Evolutionary conservation across 2,113 vertebrate genomes (phyloP), one percentile per base, ranked within the genome.

Genomic region (Vulpes vulpes): DNA sequence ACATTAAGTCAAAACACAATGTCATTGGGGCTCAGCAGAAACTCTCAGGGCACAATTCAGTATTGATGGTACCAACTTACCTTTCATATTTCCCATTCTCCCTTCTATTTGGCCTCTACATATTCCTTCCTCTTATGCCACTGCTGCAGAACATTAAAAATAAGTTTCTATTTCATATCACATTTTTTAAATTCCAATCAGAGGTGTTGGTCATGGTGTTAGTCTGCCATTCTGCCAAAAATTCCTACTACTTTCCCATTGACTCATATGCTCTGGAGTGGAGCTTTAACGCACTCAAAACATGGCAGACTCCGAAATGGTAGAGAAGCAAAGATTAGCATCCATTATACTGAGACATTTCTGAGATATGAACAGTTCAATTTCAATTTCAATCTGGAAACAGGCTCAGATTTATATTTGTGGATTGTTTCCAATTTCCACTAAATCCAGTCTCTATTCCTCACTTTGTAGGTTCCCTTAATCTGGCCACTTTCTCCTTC

Each of bases 361-460:
- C 49, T 71, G 53, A 69, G 38, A 5, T 17, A 8, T 22, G 80
- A 74, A 73, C 7, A 83, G 11, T 32, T 53, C 57, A 65, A 59
- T 59, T 62, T 59, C n/a, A 79, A 9, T 74, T 71, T 84, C 22
- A 94, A 59, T 95, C 53, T 93, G 53, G 53, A 93, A 82, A 89
- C 17, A 67, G 22, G 49, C n/a, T 65, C 2, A 19, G 10, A 57
- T 60, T 91, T 83, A 11, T 85, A 55, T n/a, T 53, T 89, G 73
- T 25, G 25, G 60, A 76, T 78, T 89, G 81, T 78, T 27, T 78
- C 55, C 22, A 79, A 22, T 80, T 87, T 62, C 17, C 80, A 67
- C 27, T 88, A 83, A 96, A 60, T 83, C 59, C 27, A 79, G 8
- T 85, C 74, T 95, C 27, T 87, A 16, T 60, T 10, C 67, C 30